These are phyloP conservation scores for Amphimallon solstitiale DNA, from an alignment of 2,888 invertebrate genomes.

Conservation along the genomic window DNA sequence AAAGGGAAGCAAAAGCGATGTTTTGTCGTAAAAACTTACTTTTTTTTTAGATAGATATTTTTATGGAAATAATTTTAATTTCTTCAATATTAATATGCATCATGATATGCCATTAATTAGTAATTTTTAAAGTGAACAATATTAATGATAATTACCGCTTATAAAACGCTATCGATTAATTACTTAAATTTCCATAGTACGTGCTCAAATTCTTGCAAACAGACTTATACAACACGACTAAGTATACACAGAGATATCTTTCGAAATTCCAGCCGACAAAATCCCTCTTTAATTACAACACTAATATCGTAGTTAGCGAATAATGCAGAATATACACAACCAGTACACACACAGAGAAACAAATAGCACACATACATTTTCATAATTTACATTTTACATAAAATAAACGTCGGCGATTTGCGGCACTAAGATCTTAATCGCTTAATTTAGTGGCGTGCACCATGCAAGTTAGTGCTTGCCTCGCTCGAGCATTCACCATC, in stretches of 20 bases:
- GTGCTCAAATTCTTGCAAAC: no score
- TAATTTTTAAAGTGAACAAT: no score
- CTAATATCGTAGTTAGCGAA: slow-evolving; percentile 19
- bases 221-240: no score
- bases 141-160: no score
- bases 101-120: no score
- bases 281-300: slow-evolving; percentile 8
- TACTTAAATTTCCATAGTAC: no score
- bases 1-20: no score
- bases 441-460: slow-evolving; percentile 44
- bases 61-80: no score
- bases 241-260: not conserved
- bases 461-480: slow-evolving; percentile 31
- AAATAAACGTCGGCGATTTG: slow-evolving; percentile 39
- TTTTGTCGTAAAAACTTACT: no score
- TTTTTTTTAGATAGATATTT: no score
- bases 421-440: slow-evolving; percentile 47
- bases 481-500: slow-evolving; percentile 14
- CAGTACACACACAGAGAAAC: not conserved
- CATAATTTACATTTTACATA: slow-evolving; percentile 39
- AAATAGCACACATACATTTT: slow-evolving; percentile 31
- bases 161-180: no score
- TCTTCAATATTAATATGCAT: no score
- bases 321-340: slow-evolving; percentile 9
- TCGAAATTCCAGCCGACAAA: slow-evolving; percentile 14